phyloP scores from a whole-genome alignment of 2,888 invertebrate species.

The Listrodromus nycthemerus region DNA sequence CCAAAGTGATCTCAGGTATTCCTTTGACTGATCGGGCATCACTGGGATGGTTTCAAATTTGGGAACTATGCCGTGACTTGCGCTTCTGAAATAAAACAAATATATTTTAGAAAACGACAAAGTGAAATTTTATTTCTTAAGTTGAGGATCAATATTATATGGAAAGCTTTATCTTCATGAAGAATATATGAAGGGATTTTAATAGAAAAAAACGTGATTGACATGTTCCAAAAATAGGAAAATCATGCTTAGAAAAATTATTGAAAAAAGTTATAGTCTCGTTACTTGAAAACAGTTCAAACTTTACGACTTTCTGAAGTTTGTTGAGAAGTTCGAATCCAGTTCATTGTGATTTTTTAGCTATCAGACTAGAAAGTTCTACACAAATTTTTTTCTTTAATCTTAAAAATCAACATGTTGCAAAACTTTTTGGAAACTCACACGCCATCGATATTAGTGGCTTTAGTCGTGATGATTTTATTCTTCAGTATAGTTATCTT shows the following conservation, averaged over 20 bases:
- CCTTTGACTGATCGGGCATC: slow-evolving; percentile 88
- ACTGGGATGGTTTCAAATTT: slow-evolving; percentile 82
- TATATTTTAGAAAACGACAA: background rate
- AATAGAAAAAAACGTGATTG: no score
- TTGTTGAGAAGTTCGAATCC: no score
- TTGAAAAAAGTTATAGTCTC: no score
- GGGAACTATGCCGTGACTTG: slow-evolving; percentile 39
- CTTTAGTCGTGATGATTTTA: slow-evolving; percentile 86
- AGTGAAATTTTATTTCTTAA: background rate
- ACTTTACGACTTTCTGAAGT: background rate
- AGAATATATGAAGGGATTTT: background rate
- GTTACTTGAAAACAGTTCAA: no score
- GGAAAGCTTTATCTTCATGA: background rate
- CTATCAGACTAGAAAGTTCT: no score
- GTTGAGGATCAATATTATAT: background rate
- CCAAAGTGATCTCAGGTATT: slow-evolving; percentile 90
- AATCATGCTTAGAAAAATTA: no score
- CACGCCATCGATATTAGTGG: background rate
- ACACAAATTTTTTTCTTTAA: no score
- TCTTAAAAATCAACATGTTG: background rate
- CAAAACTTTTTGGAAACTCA: background rate
- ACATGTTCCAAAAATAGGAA: no score
- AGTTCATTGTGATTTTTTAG: no score
- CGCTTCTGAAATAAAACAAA: slow-evolving; percentile 25
- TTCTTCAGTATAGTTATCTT: slow-evolving; percentile 87